Conservation (phyloP, 2,888 invertebrate species). For the Chironomus tentans region DNA sequence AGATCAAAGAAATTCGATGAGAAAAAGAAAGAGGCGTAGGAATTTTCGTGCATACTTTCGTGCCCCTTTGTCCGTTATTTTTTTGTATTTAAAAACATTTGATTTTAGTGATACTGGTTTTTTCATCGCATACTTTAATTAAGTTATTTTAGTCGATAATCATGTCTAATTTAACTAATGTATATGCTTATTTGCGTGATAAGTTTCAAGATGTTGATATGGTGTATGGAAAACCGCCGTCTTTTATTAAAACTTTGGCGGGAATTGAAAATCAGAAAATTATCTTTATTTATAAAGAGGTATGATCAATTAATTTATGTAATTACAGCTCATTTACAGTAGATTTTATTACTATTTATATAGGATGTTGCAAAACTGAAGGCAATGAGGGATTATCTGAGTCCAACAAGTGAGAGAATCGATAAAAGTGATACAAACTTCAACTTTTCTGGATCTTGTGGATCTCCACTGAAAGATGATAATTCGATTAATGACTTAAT, state of each 20-base stretch:
- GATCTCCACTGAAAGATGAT: constrained; percentile 40
- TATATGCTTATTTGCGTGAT: constrained; percentile 36
- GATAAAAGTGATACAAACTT: constrained; percentile 29
- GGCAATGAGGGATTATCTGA: not conserved
- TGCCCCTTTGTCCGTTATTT: not conserved
- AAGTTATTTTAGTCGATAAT: not conserved
- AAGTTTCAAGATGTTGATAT: constrained; percentile 34
- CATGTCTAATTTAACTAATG: constrained; percentile 31
- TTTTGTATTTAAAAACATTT: not conserved
- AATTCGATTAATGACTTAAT: constrained; percentile 36
- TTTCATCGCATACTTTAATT: too few relatives aligned
- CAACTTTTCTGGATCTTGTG: constrained; percentile 40
- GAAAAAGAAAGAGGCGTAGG: not conserved
- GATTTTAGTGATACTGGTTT: too few relatives aligned
- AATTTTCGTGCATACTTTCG: too few relatives aligned
- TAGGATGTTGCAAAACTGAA: not conserved
- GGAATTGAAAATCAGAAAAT: constrained; percentile 28
- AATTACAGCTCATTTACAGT: not conserved
- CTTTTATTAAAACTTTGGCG: constrained; percentile 33
- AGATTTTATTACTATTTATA: not conserved
- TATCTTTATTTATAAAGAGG: constrained; percentile 31
- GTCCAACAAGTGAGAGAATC: not conserved
- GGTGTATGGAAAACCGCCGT: constrained; percentile 32
- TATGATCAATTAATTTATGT: constrained; percentile 19
- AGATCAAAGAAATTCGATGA: not conserved